Conservation (phyloP, 2,797 vertebrate genomes). For the Anniella stebbinsi region DNA sequence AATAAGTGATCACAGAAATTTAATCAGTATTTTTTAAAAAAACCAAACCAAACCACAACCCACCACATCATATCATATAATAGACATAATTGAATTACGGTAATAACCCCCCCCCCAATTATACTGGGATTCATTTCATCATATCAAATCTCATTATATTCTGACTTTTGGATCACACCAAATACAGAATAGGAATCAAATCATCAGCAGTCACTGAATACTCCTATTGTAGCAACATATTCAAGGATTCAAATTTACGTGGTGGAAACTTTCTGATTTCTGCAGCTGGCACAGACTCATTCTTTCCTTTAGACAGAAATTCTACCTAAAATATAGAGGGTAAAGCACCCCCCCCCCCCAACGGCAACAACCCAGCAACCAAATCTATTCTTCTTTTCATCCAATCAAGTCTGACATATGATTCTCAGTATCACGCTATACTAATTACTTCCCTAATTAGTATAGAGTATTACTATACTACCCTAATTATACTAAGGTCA, state of each 20-base stretch:
- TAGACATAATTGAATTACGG: background rate
- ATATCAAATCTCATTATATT: background rate
- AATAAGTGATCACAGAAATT: too few relatives aligned
- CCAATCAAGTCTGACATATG: background rate
- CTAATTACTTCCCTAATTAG: too few relatives aligned
- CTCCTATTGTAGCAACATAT: background rate
- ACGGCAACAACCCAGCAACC: too few relatives aligned
- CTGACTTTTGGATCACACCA: background rate
- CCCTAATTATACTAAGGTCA: background rate
- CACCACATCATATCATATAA: background rate
- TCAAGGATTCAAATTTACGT: background rate
- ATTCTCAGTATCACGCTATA: background rate
- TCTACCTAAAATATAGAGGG: background rate
- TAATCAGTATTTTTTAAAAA: too few relatives aligned
- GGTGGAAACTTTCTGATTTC: background rate
- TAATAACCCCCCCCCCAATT: conserved; percentile 8
- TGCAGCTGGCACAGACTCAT: background rate
- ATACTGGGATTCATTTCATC: background rate
- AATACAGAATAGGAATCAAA: background rate
- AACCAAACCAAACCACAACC: too few relatives aligned
- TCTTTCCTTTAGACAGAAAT: background rate
- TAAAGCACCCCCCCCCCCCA: too few relatives aligned
- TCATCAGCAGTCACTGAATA: background rate
- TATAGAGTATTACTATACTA: too few relatives aligned
- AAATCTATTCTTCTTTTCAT: background rate